phyloP scores from a whole-genome alignment of 2,113 vertebrate species.

The Acinonyx jubatus region DNA sequence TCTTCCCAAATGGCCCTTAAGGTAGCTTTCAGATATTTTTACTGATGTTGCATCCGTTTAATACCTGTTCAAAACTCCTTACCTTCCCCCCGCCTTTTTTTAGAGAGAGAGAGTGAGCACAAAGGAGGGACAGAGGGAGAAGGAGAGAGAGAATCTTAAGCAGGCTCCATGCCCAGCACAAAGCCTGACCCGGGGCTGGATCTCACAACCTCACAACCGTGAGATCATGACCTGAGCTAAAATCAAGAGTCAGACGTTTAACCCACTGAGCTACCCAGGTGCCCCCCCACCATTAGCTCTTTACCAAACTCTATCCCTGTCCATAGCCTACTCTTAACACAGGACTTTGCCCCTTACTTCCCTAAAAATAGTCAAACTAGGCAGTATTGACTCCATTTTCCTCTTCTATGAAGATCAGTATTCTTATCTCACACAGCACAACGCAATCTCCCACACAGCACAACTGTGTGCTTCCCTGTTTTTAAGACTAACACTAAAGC shows the following conservation, averaged over 20 bases:
- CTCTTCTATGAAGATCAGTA: not conserved
- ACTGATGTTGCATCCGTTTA: not conserved
- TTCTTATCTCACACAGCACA: not conserved
- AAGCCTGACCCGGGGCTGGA: too few relatives aligned
- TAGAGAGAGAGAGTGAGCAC: too few relatives aligned
- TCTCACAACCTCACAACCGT: too few relatives aligned
- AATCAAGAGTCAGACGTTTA: too few relatives aligned
- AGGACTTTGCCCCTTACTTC: not conserved
- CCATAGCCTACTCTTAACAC: not conserved
- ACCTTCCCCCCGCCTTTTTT: too few relatives aligned
- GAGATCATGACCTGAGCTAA: too few relatives aligned
- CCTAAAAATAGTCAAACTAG: not conserved
- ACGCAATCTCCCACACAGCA: not conserved
- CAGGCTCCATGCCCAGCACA: too few relatives aligned
- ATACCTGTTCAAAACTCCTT: not conserved
- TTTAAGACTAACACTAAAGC: not conserved
- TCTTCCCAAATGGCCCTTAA: not conserved
- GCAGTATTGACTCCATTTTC: not conserved
- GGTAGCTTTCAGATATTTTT: not conserved
- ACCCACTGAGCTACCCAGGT: too few relatives aligned
- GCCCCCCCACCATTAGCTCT: not conserved
- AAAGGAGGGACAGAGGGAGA: too few relatives aligned
- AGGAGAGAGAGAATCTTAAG: too few relatives aligned
- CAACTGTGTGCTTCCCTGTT: not conserved
- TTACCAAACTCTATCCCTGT: not conserved